Percentiles rank a stretch among this genome's conserved stretches.
phyloP scores from a whole-genome alignment of 2,888 invertebrate genomes.

The Eupithecia abbreviata region DNA sequence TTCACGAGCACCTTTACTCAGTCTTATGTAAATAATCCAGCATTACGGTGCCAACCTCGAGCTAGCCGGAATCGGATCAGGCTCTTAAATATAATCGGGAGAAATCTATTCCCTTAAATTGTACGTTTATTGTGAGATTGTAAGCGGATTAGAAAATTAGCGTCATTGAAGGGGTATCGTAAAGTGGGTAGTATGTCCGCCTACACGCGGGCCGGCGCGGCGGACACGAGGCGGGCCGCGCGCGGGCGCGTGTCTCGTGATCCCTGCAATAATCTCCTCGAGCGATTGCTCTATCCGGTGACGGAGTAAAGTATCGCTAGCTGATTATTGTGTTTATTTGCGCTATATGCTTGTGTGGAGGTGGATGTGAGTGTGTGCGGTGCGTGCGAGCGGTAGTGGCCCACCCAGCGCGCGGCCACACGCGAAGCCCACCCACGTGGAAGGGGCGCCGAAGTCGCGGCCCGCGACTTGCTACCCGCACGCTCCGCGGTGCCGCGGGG shows the following conservation, averaged over 20 bases:
- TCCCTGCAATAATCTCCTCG: constrained; percentile 71
- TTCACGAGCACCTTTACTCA: constrained; percentile 25
- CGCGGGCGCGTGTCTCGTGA: constrained; percentile 72
- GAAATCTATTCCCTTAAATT: constrained; percentile 48
- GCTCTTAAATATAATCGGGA: constrained; percentile 31
- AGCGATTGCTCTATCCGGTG: constrained; percentile 82
- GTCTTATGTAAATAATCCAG: constrained; percentile 33
- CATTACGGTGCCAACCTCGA: constrained; percentile 46
- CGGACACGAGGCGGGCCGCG: constrained; percentile 19
- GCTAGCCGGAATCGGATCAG: constrained; percentile 32
- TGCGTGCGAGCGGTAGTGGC: constrained; percentile 72
- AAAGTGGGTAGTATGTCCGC: constrained; percentile 57
- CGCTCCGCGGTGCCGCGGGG: constrained; percentile 40
- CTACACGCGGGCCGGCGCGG: constrained; percentile 37
- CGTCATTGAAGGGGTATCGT: constrained; percentile 54
- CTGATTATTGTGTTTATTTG: constrained; percentile 83
- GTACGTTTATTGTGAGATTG: constrained; percentile 53
- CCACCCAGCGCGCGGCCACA: constrained; percentile 83
- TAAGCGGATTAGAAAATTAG: constrained; percentile 67
- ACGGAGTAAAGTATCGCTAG: constrained; percentile 82
- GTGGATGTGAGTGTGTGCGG: constrained; percentile 70
- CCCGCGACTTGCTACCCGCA: constrained; percentile 57
- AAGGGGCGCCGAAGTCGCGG: constrained; percentile 72
- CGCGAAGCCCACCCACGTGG: constrained; percentile 82
- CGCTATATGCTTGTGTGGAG: constrained; percentile 70